Conservation (phyloP, 2,888 invertebrate species). For the Erebia ligea region DNA sequence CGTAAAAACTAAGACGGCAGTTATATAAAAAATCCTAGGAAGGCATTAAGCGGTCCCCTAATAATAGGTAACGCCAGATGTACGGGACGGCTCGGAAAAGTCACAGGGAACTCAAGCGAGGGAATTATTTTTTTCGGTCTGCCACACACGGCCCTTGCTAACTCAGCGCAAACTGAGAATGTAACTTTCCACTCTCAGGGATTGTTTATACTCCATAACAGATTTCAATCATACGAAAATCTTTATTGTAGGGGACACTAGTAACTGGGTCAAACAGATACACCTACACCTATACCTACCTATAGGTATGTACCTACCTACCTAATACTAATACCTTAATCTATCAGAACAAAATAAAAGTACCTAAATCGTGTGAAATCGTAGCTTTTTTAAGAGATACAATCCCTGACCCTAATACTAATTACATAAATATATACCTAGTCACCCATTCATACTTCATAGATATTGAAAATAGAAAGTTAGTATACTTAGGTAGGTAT, state of each 20-base stretch:
- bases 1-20: slow-evolving; percentile 79
- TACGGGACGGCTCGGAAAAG: slow-evolving; percentile 81
- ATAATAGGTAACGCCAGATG: slow-evolving; percentile 82
- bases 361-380: neutral
- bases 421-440: too few relatives aligned
- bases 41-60: slow-evolving; percentile 80
- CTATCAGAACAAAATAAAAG: neutral
- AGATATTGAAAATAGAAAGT: too few relatives aligned
- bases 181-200: slow-evolving; percentile 66
- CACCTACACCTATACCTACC: neutral
- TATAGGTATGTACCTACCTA: neutral
- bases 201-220: slow-evolving; percentile 44
- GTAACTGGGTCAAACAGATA: slow-evolving; percentile 26
- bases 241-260: neutral
- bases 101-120: slow-evolving; percentile 79
- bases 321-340: too few relatives aligned
- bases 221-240: slow-evolving; percentile 26
- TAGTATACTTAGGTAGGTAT: too few relatives aligned
- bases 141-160: slow-evolving; percentile 79
- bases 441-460: too few relatives aligned
- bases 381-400: too few relatives aligned
- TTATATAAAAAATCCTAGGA: slow-evolving; percentile 81
- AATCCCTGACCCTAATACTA: too few relatives aligned
- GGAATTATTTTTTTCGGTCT: slow-evolving; percentile 83
- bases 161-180: slow-evolving; percentile 74